A percentile compares a stretch with the other conserved stretches of the same genome.
Evolutionary conservation across 30 jellyfish, hydroid and myxozoan genomes (phyloP).

Genomic region (Turritopsis rubra): DNA sequence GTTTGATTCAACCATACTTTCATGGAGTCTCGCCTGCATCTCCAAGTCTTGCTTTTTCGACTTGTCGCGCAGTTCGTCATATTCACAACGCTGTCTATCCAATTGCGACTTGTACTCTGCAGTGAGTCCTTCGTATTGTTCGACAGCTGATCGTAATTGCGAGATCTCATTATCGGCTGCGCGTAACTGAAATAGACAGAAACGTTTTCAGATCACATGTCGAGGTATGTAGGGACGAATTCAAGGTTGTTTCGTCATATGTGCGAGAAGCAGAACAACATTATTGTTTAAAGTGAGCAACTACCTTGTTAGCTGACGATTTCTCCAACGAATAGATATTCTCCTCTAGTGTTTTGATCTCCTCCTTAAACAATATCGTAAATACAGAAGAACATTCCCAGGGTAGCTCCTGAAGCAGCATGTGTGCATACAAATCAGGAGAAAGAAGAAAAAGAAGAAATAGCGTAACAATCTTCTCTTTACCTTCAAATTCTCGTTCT

Average conservation of each 20-base stretch:
- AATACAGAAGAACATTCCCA: not conserved
- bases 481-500: conserved; percentile 53
- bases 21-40: conserved; percentile 41
- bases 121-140: conserved; percentile 69
- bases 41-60: conserved; percentile 57
- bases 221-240: not conserved
- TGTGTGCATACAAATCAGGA: not conserved
- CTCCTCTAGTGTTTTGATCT: conserved; percentile 31
- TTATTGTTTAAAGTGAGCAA: no score
- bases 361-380: conserved; percentile 41
- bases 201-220: not conserved
- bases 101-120: conserved; percentile 67
- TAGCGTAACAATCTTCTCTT: not conserved
- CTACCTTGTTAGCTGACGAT: conserved; percentile 47
- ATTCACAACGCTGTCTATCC: conserved; percentile 55
- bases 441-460: not conserved
- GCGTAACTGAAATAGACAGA: conserved; percentile 17
- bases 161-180: conserved; percentile 51
- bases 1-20: conserved; percentile 40
- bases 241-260: no score
- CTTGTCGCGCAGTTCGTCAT: conserved; percentile 48
- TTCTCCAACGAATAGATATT: conserved; percentile 31
- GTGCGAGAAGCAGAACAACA: no score
- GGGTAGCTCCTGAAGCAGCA: no score
- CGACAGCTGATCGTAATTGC: conserved; percentile 58